Evolutionary conservation across 2,888 invertebrate species (phyloP), one percentile per base, ranked within the genome.

Genomic region (Aspidiotus destructor): DNA sequence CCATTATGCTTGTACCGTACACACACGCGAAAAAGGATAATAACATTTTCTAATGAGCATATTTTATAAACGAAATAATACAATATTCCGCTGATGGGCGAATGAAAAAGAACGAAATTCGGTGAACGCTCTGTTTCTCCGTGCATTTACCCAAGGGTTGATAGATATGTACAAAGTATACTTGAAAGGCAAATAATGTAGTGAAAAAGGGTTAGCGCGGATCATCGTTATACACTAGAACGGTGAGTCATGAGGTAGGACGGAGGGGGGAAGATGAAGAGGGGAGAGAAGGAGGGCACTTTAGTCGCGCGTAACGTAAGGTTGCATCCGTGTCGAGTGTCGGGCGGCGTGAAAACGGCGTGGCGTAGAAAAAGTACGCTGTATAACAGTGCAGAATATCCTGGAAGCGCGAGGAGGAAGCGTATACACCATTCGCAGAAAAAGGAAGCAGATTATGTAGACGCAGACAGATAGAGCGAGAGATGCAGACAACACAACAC

Each of bases 181-280:
- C 58, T 41, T 65, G 65, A 65, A 65, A 57, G 65, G 65, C 65
- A 58, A 65, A 65, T 65, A 58, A 65, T 48, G 65, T 64, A 41
- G n/a, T 44, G 28, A 57, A 48, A 61, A 65, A 65, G 57, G 57
- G 58, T 64, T n/a, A 57, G 54, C 52, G 41, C 63, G 53, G 63
- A 63, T 63, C 63, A 63, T 63, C 54, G 15, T 10, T 62, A 41
- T 42, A 62, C 52, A 41, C 60, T n/a, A 28, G 48, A 16, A 48
- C 53, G 44, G 54, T 63, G 63, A 63, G 63, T 63, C 63, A 63
- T 63, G 41, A 41, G n/a, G 17, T 57, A 13, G 60, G 13, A 62
- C 40, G 11, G 48, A 17, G 41, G 42, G 41, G 13, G 55, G 9
- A 48, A 28, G 48, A 41, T n/a, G 41, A 41, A 53, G 62, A 52